These are phyloP conservation scores for Dicrurus megarhynchus DNA, from an alignment of 2,113 vertebrate species.

Conservation along the genomic window DNA sequence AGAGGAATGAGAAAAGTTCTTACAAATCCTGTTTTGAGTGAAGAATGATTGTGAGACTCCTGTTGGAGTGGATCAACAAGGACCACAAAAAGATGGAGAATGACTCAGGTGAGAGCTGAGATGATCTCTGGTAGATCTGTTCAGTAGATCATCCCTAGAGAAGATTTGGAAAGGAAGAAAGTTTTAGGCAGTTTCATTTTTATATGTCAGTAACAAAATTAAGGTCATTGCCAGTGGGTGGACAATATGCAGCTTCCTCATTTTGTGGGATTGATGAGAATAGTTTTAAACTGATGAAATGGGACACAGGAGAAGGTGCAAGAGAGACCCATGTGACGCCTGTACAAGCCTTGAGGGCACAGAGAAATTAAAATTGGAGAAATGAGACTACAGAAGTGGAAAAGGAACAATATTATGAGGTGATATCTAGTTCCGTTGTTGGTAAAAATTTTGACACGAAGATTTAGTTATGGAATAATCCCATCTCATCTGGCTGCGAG, in stretches of 20 bases:
- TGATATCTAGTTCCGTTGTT: not conserved
- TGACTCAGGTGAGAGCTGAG: not conserved
- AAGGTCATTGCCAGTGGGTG: not conserved
- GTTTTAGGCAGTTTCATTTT: not conserved
- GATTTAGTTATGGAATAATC: not conserved
- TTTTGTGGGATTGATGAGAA: constrained; percentile 14
- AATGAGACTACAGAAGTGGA: not conserved
- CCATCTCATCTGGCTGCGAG: not conserved
- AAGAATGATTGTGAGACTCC: not conserved
- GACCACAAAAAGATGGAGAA: not conserved
- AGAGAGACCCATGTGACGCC: not conserved
- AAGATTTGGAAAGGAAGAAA: not conserved
- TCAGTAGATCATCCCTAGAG: not conserved
- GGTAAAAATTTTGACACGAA: not conserved
- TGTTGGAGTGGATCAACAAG: not conserved
- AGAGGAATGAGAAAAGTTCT: not conserved
- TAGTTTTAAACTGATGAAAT: not conserved
- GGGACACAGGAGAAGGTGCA: not conserved
- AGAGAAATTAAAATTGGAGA: constrained; percentile 19
- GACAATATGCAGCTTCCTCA: not conserved
- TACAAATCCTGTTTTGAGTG: not conserved
- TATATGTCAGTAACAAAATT: not conserved
- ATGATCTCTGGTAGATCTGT: not conserved
- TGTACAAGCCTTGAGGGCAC: not conserved
- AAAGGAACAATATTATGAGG: not conserved